Base-by-base conservation (phyloP, 2,888 invertebrate genomes). In the Thera britannica region DNA sequence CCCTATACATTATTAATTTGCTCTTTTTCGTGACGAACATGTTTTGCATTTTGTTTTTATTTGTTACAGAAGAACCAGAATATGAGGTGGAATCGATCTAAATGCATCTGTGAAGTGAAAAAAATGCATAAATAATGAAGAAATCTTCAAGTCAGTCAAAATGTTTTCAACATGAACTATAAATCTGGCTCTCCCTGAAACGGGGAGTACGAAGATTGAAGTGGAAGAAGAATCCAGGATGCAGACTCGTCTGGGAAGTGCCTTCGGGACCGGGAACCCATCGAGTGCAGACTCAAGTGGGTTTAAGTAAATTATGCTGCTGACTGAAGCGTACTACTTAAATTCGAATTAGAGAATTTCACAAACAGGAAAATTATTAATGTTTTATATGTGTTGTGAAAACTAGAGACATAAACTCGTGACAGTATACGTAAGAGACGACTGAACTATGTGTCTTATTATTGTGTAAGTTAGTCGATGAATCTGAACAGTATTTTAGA, bases 1-100 rank as follows among this genome's bases (percentile, higher is more conserved):
- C 23, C 23, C 23, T 23, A 23, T 23, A 1, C 23, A 23, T 1
- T 23, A 23, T n/a, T n/a, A n/a, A n/a, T 41, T 52, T 52, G 9
- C 2, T 46, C 2, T 7, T 34, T 52, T 2, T 2, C 7, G 41
- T 58, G n/a, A 23, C 23, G 34, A 48, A 49, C 57, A 55, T 6
- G 35, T 65, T 63, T 62, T 62, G 78, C 80, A 87, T 81, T 75
- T 62, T 78, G 55, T 35, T 66, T 77, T 78, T 85, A 79, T 66
- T 92, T 90, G 86, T 92, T 93, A 86, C 85, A 93, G 93, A 79
- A 83, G 87, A 90, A 83, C 85, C 87, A 80, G 85, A 88, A 85
- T 89, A 88, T 90, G 90, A 86, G 82, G 90, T 93, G 93, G 93
- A 93, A 91, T 85, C 87, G 91, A 65, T 89, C 84, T 88, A 93